phyloP scores from a whole-genome alignment of 2,113 vertebrate genomes.

The Morone chrysops region DNA sequence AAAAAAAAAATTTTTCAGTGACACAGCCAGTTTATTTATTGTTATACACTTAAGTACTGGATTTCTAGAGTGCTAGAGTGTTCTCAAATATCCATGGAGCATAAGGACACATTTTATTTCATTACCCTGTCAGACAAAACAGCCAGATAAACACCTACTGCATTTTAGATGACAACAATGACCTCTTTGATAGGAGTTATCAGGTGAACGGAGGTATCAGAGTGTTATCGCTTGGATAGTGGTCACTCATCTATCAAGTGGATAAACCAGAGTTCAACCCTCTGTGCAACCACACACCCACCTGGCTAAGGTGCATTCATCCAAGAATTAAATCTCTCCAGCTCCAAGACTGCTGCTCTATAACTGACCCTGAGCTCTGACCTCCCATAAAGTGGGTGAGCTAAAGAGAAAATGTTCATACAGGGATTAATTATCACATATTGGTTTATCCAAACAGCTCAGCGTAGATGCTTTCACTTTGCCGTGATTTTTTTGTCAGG shows the following conservation, averaged over 20 bases:
- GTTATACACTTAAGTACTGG: not conserved
- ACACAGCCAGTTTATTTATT: not conserved
- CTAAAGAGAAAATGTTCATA: not conserved
- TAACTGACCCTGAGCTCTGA: slow-evolving; percentile 1
- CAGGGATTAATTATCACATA: not conserved
- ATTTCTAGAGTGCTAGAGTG: not conserved
- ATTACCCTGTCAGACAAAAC: not conserved
- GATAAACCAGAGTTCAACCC: not conserved
- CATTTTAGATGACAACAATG: not conserved
- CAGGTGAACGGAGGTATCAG: not conserved
- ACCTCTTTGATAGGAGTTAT: not conserved
- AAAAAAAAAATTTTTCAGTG: not conserved
- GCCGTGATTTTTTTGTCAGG: slow-evolving; percentile 1
- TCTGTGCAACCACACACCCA: not conserved
- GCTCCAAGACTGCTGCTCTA: not conserved
- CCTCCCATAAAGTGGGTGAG: not conserved
- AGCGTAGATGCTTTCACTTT: not conserved
- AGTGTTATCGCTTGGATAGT: not conserved
- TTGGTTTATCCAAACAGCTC: slow-evolving; percentile 9
- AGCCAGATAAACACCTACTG: not conserved
- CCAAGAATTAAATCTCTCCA: not conserved
- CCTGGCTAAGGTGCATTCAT: not conserved
- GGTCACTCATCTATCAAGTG: not conserved
- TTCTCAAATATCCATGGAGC: not conserved
- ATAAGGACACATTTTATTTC: not conserved